Conservation (phyloP, 2,113 vertebrate species). For the Nyctibius bracteatus region DNA sequence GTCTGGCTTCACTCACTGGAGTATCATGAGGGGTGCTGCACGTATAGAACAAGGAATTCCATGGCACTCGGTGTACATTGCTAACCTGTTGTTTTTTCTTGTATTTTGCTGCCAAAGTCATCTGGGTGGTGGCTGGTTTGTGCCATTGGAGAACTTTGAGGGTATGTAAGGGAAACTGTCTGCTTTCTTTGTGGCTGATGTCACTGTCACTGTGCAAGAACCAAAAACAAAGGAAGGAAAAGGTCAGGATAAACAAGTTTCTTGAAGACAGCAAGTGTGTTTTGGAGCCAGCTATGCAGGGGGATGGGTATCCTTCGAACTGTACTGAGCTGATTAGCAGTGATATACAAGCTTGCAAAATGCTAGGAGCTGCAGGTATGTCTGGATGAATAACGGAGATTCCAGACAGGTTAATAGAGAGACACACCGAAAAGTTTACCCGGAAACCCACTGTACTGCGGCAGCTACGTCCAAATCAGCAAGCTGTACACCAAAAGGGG, state of each 20-base stretch:
- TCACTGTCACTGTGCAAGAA: background rate
- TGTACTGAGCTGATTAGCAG: background rate
- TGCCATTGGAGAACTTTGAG: background rate
- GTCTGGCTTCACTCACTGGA: background rate
- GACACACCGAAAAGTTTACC: background rate
- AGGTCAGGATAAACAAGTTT: conserved; percentile 9
- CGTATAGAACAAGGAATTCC: background rate
- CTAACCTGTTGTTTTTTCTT: background rate
- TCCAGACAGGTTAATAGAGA: background rate
- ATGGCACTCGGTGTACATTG: fast-evolving
- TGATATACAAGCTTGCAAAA: background rate
- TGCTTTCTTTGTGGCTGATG: background rate
- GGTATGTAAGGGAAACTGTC: background rate
- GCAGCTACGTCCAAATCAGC: background rate
- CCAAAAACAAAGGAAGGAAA: conserved; percentile 38
- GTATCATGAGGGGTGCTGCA: fast-evolving
- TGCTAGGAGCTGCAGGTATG: background rate
- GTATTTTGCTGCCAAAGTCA: background rate
- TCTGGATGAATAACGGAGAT: background rate
- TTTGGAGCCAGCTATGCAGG: background rate
- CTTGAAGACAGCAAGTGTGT: background rate
- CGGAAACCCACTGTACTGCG: fast-evolving
- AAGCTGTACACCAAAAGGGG: fast-evolving
- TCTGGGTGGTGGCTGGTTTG: background rate
- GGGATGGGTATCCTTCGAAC: background rate